Percentiles rank a stretch among this genome's conserved stretches.
These are phyloP conservation scores for Athalia circularis DNA, from an alignment of 2,888 invertebrate species.

Conservation along the genomic window DNA sequence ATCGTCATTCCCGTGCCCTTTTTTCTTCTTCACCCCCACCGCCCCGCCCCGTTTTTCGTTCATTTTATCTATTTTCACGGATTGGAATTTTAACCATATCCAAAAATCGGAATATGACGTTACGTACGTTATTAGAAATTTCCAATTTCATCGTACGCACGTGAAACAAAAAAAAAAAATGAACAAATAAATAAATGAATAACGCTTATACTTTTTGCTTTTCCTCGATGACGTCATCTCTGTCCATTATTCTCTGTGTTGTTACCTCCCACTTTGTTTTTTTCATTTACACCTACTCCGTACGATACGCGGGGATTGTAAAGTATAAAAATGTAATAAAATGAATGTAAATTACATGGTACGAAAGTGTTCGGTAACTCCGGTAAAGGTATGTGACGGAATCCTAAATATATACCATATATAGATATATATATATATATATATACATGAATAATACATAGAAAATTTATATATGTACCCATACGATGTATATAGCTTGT, in stretches of 20 bases:
- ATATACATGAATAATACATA: neutral
- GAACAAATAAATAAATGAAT: no score
- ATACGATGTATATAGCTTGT: neutral
- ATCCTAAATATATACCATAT: neutral
- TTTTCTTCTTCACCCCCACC: neutral
- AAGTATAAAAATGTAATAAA: neutral
- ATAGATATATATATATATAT: neutral
- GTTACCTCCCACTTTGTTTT: no score
- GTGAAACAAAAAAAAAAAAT: no score
- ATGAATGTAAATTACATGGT: slow-evolving; percentile 2
- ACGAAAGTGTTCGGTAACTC: neutral
- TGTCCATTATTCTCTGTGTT: no score
- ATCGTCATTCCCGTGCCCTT: no score
- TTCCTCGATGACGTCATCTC: no score
- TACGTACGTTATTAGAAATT: neutral
- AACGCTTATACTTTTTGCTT: no score
- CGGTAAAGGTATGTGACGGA: neutral
- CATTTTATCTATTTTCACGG: neutral
- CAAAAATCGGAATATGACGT: neutral
- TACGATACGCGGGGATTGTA: neutral
- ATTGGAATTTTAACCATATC: neutral
- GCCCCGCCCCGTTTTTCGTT: no score
- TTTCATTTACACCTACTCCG: neutral
- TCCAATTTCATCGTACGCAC: neutral
- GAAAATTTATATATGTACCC: neutral